A percentile compares a stretch with the other conserved stretches of the same genome.
Evolutionary conservation across 2,888 invertebrate species (phyloP).

Genomic region (Nineta flava): DNA sequence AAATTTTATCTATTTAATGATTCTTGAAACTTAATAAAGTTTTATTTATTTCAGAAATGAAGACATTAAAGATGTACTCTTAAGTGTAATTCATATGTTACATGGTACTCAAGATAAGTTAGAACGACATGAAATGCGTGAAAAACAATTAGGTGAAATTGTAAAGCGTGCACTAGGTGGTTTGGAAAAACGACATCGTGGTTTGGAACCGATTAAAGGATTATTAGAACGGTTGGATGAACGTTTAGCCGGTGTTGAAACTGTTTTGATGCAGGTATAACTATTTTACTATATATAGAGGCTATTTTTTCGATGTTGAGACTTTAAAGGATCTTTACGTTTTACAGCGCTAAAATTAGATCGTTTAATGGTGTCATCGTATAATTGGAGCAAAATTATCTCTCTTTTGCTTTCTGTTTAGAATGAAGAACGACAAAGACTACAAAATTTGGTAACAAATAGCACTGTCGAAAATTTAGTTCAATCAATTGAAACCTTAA

Average conservation of each 20-base stretch:
- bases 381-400: no score
- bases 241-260: constrained; percentile 58
- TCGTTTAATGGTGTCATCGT: no score
- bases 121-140: constrained; percentile 69
- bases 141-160: constrained; percentile 61
- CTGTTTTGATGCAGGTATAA: constrained; percentile 50
- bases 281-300: no score
- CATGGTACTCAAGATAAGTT: constrained; percentile 65
- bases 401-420: neutral
- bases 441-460: neutral
- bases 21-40: no score
- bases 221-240: constrained; percentile 58
- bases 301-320: no score
- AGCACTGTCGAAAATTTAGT: neutral
- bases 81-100: constrained; percentile 66
- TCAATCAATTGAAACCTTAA: neutral
- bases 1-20: no score
- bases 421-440: neutral
- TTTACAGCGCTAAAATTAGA: no score
- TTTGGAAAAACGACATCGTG: constrained; percentile 56
- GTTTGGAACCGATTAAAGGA: constrained; percentile 51
- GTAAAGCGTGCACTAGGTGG: constrained; percentile 54
- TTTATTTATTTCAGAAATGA: constrained; percentile 34
- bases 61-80: constrained; percentile 61
- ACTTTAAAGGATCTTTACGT: no score